Evolutionary conservation across 2,797 vertebrate genomes (phyloP), one percentile per base, ranked within the genome.

Genomic region (Dermochelys coriacea): DNA sequence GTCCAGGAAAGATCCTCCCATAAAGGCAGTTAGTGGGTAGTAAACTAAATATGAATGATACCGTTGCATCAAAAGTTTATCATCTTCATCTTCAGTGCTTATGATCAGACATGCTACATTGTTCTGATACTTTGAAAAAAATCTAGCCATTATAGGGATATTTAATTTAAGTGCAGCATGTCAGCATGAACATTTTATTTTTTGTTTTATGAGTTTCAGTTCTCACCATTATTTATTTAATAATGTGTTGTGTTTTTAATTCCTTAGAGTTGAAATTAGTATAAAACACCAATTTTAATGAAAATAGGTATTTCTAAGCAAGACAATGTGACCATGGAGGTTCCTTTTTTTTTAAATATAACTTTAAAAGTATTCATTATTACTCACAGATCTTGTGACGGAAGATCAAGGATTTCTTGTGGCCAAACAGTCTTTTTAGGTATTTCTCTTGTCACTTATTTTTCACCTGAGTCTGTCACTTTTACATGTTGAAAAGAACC

Each of bases 21-120:
- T 19, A 8, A 68, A 80, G 21, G 5, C 54, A 54, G 54, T 54
- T 25, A 27, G 10, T 47, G 64, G 29, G 19, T 86, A 47, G 12
- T n/a, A 71, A 80, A 51, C 5, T 2, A 51, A 34, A 80, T 16
- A 55, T 47, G 86, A 52, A 59, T 19, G 85, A 47, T 23, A 34
- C 52, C 1, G 12, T 18, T 8, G 9, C 5, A 51, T 37, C 3
- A 0, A 0, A 18, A 9, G 14, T 5, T 15, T 4, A 16, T 64
- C 29, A 64, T 47, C 16, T 82, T 55, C 21, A 55, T 59, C 29
- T 68, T 82, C n/a, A 31, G 49, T 3, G 34, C 6, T 21, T 37
- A 68, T 37, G n/a, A 68, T 68, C 52, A 54, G 51, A 79, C 1
- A 12, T 34, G 29, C 6, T 8, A 7, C 57, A 74, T 83, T 0